These are phyloP conservation scores for Macropus fuliginosus DNA, from an alignment of 2,797 vertebrate genomes.

Conservation along the genomic window DNA sequence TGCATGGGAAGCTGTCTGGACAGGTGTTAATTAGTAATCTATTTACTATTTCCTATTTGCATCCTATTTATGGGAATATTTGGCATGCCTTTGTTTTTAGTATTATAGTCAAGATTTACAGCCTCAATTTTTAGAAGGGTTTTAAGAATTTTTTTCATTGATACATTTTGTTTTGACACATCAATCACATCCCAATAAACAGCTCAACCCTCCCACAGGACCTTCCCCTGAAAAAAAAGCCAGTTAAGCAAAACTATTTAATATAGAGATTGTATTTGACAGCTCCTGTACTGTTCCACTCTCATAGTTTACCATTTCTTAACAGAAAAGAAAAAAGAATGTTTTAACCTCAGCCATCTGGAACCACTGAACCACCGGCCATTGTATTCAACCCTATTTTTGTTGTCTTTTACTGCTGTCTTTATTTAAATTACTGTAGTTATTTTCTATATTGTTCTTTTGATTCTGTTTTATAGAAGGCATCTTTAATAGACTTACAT, in stretches of 20 bases:
- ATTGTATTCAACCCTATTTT: background rate
- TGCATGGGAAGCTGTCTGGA: background rate
- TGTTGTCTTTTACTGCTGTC: background rate
- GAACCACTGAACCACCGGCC: background rate
- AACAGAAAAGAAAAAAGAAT: background rate
- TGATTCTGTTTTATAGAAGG: background rate
- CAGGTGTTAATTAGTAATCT: background rate
- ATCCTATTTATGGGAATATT: background rate
- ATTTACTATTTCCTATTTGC: background rate
- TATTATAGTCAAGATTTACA: background rate
- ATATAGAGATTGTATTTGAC: slow-evolving; percentile 2
- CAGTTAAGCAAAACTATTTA: slow-evolving; percentile 9
- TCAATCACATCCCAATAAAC: background rate
- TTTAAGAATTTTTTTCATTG: background rate
- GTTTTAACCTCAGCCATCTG: background rate
- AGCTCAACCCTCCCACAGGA: background rate
- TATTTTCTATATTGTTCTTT: background rate
- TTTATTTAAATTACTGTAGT: background rate
- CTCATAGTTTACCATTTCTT: background rate
- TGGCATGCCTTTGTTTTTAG: background rate
- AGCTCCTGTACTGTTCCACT: background rate
- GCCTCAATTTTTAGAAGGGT: background rate
- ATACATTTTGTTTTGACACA: background rate
- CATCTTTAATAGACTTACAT: background rate
- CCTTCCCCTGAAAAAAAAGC: background rate